Evolutionary conservation across 2,888 invertebrate genomes (phyloP).

Genomic region (Ophion costatus): DNA sequence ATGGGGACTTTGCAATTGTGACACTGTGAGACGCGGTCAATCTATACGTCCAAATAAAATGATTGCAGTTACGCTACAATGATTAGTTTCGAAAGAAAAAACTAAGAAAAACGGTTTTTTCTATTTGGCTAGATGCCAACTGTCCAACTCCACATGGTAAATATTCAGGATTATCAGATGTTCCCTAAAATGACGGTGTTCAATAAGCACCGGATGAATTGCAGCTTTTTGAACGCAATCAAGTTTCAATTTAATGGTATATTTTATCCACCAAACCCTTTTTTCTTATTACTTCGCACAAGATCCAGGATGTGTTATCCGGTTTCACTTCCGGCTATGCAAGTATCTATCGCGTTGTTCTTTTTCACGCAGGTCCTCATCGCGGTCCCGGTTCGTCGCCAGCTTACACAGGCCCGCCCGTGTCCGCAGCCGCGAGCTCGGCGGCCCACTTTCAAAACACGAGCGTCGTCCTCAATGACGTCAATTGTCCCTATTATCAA

Average conservation of each 20-base stretch:
- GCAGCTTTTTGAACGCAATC: too few relatives aligned
- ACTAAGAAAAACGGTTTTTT: too few relatives aligned
- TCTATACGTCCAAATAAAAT: background rate
- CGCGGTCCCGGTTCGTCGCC: constrained; percentile 74
- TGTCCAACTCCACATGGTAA: too few relatives aligned
- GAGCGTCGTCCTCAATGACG: constrained; percentile 80
- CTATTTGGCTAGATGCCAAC: too few relatives aligned
- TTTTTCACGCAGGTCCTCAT: constrained; percentile 75
- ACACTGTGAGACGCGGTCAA: background rate
- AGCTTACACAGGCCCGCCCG: constrained; percentile 71
- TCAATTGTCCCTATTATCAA: constrained; percentile 83
- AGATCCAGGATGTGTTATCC: background rate
- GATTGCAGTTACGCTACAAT: too few relatives aligned
- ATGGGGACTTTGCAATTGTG: background rate
- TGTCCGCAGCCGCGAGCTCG: constrained; percentile 76
- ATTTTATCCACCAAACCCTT: background rate
- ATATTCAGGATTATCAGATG: too few relatives aligned
- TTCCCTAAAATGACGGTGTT: too few relatives aligned
- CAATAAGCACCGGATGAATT: too few relatives aligned
- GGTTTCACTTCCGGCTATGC: background rate
- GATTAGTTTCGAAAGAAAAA: too few relatives aligned
- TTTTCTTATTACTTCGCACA: background rate
- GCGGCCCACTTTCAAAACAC: constrained; percentile 79
- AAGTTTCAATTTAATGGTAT: too few relatives aligned
- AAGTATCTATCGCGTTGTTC: background rate